These are phyloP conservation scores for Phataginus tricuspis DNA, from an alignment of 2,797 vertebrate species.

Conservation along the genomic window DNA sequence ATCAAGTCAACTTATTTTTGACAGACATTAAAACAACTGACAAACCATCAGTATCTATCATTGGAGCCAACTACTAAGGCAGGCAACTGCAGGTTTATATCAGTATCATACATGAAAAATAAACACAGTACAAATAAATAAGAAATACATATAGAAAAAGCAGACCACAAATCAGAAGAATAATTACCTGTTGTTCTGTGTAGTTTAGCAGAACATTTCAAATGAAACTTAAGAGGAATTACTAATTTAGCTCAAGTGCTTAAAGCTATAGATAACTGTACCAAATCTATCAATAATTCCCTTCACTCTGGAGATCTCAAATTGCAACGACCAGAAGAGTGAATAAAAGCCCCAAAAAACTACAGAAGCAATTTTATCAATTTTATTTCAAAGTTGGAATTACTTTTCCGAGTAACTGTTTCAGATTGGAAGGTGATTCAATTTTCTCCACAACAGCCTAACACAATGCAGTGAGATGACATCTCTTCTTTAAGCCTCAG, in stretches of 20 bases:
- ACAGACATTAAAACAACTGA: neutral
- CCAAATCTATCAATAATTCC: slow-evolving; percentile 24
- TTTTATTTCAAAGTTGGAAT: slow-evolving; percentile 37
- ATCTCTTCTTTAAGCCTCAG: neutral
- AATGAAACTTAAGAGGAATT: slow-evolving; percentile 37
- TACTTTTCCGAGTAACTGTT: slow-evolving; percentile 30
- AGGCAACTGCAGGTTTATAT: neutral
- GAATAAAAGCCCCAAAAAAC: neutral
- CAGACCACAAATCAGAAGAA: neutral
- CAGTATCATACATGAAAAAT: neutral
- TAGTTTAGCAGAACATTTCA: slow-evolving; percentile 21
- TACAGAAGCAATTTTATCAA: neutral
- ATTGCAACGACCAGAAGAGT: neutral
- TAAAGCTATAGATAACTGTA: neutral
- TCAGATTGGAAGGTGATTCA: neutral
- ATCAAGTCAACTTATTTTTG: slow-evolving; percentile 18
- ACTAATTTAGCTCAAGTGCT: slow-evolving; percentile 30
- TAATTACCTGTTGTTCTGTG: neutral
- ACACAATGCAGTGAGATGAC: neutral
- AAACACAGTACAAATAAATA: neutral
- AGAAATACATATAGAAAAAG: neutral
- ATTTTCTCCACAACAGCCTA: neutral
- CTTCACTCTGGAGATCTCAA: neutral
- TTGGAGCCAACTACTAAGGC: neutral
- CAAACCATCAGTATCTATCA: slow-evolving; percentile 42